Conservation (phyloP, 1,140 invertebrate species). For the Eueides isabella region DNA sequence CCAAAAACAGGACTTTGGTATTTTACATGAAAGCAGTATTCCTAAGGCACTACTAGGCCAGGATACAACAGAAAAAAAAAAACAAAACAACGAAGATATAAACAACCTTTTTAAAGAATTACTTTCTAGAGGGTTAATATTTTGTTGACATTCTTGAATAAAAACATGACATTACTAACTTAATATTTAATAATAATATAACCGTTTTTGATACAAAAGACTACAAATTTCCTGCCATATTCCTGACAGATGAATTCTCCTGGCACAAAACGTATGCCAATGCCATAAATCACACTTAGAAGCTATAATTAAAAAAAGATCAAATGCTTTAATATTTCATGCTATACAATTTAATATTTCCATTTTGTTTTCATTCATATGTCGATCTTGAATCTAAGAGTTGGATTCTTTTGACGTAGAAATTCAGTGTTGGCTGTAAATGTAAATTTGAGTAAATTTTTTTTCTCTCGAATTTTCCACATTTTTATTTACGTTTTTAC, state of each 20-base stretch:
- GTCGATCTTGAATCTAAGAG: not conserved
- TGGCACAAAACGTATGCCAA: not conserved
- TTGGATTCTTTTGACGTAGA: not conserved
- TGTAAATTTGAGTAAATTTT: not conserved
- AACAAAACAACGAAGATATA: too few species aligned
- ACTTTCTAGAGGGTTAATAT: not conserved
- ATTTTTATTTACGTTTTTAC: not conserved
- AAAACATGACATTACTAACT: slow-evolving; percentile 10
- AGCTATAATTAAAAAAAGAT: slow-evolving; percentile 8
- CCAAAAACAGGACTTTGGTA: too few species aligned
- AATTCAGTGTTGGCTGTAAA: not conserved
- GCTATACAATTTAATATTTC: not conserved
- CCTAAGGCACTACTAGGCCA: too few species aligned
- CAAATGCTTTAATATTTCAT: not conserved
- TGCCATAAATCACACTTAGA: not conserved
- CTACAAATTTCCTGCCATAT: slow-evolving; percentile 7
- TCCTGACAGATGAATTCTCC: not conserved
- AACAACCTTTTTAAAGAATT: too few species aligned
- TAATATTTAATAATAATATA: slow-evolving; percentile 15
- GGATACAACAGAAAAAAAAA: too few species aligned
- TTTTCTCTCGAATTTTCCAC: not conserved
- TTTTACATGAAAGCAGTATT: too few species aligned
- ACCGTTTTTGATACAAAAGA: slow-evolving; percentile 14
- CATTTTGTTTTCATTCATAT: not conserved
- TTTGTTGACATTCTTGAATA: not conserved